Base-by-base conservation (phyloP, 2,113 vertebrate species). In the Tretioscincus oriximinensis region DNA sequence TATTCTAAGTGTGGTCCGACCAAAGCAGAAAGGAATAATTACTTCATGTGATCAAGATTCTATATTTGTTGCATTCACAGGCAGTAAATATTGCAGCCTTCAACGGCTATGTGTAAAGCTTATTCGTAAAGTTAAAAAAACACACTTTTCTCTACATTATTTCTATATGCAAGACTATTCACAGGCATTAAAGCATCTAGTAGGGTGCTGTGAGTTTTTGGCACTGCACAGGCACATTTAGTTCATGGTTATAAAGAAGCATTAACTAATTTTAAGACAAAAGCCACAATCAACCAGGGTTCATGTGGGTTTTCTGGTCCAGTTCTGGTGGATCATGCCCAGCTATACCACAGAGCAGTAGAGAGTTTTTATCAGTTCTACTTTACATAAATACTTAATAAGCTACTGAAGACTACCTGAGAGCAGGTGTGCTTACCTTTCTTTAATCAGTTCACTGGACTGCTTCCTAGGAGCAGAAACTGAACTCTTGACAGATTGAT, bases 391-490 rank as follows among this genome's bases (percentile, higher is more conserved):
- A 58, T n/a, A 73, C 7, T 2, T 84, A 85, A 73, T 6, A 81
- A 3, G 24, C 35, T 26, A 47, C 22, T 10, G n/a, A 61, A 61
- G 35, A 29, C 35, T 14, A n/a, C 58, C 8, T 28, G 81, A 45
- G 66, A 65, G 20, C 29, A 5, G 41, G 61, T 79, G 82, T 80
- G 80, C 73, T 81, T 83, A 85, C 68, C 85, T 77, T 81, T 83
- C 72, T 83, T 75, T 83, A 82, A 84, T 51, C 66, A 73, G 63
- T 74, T 81, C 9, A 35, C 64, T 29, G 61, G 47, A 29, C 84
- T 82, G 16, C 84, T 86, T 88, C 85, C 80, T 89, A 82, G 76
- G 26, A 69, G 76, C 72, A 90, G 86, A 88, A 81, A 61, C 49
- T 78, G 73, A 89, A 88, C 12, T 84, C 78, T 83, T 79, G 66